These are phyloP conservation scores for Gymnoscelis rufifasciata DNA, from an alignment of 2,888 invertebrate genomes.

Conservation along the genomic window DNA sequence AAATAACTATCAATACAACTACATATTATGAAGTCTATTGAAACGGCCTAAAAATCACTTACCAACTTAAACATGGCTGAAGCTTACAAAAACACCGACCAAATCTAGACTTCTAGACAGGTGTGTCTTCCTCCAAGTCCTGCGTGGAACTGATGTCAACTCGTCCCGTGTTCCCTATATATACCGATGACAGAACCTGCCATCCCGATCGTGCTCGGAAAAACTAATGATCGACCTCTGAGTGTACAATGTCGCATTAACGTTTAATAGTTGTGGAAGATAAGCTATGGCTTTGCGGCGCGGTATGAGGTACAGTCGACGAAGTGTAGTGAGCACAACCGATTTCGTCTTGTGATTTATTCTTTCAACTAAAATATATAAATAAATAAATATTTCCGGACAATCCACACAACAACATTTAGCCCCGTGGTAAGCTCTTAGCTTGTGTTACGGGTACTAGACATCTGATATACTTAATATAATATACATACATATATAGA, in stretches of 20 bases:
- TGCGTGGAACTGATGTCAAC: conserved; percentile 28
- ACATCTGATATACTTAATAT: too few relatives aligned
- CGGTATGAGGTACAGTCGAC: conserved; percentile 1
- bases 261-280: conserved; percentile 44
- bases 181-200: conserved; percentile 42
- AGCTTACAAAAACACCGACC: conserved; percentile 20
- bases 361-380: too few relatives aligned
- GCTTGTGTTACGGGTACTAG: too few relatives aligned
- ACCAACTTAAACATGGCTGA: conserved; percentile 62
- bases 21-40: too few relatives aligned
- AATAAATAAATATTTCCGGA: too few relatives aligned
- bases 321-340: too few relatives aligned
- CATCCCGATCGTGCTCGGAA: conserved; percentile 65
- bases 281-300: background rate
- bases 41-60: conserved; percentile 40
- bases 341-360: too few relatives aligned
- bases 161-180: conserved; percentile 41
- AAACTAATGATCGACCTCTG: conserved; percentile 61
- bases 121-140: conserved; percentile 46
- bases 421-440: too few relatives aligned
- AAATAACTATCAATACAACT: too few relatives aligned
- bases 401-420: too few relatives aligned
- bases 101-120: conserved; percentile 59
- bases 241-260: conserved; percentile 71
- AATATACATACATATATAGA: too few relatives aligned